Evolutionary conservation across 2,888 invertebrate species (phyloP).

Genomic region (Tiliacea aurago): DNA sequence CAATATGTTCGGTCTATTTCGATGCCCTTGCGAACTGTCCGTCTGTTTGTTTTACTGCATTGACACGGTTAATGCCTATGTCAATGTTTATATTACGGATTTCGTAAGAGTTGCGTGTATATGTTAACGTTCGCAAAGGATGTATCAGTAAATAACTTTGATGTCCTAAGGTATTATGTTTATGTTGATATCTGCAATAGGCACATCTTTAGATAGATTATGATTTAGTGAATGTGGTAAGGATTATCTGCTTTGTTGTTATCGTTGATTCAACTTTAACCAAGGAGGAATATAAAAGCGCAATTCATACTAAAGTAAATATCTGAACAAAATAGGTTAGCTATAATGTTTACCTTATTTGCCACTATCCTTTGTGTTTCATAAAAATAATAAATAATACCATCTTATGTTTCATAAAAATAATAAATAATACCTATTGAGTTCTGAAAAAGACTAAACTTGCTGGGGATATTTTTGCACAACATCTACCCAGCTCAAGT

Average conservation of each 20-base stretch:
- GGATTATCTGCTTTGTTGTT: slow-evolving; percentile 27
- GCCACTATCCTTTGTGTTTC: not conserved
- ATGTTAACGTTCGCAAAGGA: slow-evolving; percentile 59
- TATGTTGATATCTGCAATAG: slow-evolving; percentile 20
- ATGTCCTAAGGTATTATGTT: slow-evolving; percentile 30
- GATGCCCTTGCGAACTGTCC: slow-evolving; percentile 73
- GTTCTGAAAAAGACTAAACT: not conserved
- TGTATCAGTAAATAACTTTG: slow-evolving; percentile 47
- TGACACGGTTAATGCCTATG: slow-evolving; percentile 71
- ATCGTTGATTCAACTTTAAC: slow-evolving; percentile 39
- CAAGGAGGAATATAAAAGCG: not conserved
- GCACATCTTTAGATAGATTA: slow-evolving; percentile 21
- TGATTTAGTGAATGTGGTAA: slow-evolving; percentile 8
- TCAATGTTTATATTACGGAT: slow-evolving; percentile 67
- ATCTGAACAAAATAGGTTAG: too few relatives aligned
- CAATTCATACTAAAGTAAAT: not conserved
- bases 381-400: slow-evolving; percentile 6
- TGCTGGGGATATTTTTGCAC: not conserved
- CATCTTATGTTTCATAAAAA: too few relatives aligned
- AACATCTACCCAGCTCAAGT: too few relatives aligned
- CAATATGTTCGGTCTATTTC: slow-evolving; percentile 72
- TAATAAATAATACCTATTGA: too few relatives aligned
- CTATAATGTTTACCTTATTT: not conserved
- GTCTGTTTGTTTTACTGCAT: slow-evolving; percentile 73
- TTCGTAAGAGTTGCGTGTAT: slow-evolving; percentile 69